A percentile compares a stretch with the other conserved stretches of the same genome.
Conservation (phyloP, 2,888 invertebrate species). For the Lepas anatifera region DNA sequence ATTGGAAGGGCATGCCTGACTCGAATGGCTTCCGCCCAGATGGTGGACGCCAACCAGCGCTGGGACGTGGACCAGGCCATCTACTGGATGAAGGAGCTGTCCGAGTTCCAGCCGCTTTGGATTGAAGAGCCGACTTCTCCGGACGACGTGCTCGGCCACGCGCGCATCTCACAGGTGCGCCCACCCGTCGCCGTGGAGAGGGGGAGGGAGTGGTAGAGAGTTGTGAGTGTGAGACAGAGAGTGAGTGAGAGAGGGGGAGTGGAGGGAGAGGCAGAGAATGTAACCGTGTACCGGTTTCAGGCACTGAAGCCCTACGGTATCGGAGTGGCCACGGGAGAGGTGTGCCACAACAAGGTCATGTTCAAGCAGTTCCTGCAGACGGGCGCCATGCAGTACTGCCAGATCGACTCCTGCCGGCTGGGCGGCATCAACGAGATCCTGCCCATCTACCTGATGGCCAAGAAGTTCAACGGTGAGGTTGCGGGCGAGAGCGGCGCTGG, state of each 20-base stretch:
- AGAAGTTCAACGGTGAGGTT: conserved; percentile 21
- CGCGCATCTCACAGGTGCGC: conserved; percentile 52
- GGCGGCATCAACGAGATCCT: conserved; percentile 81
- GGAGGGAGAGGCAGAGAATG: too few relatives aligned
- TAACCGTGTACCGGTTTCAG: too few relatives aligned
- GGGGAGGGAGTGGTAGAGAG: too few relatives aligned
- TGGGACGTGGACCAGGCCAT: conserved; percentile 80
- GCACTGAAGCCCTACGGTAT: conserved; percentile 54
- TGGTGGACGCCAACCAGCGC: conserved; percentile 79
- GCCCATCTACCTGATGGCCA: conserved; percentile 77
- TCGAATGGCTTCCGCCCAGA: conserved; percentile 42
- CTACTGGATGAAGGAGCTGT: conserved; percentile 66
- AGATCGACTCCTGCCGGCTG: conserved; percentile 77
- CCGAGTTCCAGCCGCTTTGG: conserved; percentile 64
- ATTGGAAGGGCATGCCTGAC: too few relatives aligned
- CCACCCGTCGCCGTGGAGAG: too few relatives aligned
- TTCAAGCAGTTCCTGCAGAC: conserved; percentile 81
- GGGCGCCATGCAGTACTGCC: conserved; percentile 70
- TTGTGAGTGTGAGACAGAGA: too few relatives aligned
- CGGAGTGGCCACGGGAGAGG: conserved; percentile 82
- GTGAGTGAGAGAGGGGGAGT: too few relatives aligned
- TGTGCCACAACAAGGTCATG: conserved; percentile 80
- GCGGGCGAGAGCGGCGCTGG: too few relatives aligned
- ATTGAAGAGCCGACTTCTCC: conserved; percentile 90
- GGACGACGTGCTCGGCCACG: conserved; percentile 80